These are phyloP conservation scores for Hemicrepidius hirtus DNA, from an alignment of 2,888 invertebrate species.

Conservation along the genomic window DNA sequence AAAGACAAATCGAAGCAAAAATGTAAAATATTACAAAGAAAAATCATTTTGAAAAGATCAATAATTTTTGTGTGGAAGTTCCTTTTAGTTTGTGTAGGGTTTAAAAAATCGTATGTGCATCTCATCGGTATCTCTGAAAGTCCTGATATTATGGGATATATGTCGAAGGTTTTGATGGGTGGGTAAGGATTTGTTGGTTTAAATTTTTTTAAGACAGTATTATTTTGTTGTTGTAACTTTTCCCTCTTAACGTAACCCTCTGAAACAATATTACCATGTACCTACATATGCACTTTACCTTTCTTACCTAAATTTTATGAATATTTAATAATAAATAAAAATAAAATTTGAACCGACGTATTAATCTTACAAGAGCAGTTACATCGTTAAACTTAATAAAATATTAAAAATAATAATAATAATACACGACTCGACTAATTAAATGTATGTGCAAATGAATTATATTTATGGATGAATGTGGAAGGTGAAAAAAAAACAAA, in stretches of 20 bases:
- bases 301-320: slow-evolving; percentile 29
- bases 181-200: too few relatives aligned
- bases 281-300: slow-evolving; percentile 25
- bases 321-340: slow-evolving; percentile 14
- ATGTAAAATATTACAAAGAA: too few relatives aligned
- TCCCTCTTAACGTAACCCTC: background rate
- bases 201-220: slow-evolving; percentile 9
- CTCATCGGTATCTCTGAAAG: too few relatives aligned
- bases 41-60: too few relatives aligned
- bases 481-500: slow-evolving; percentile 36
- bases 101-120: too few relatives aligned
- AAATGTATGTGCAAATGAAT: slow-evolving; percentile 38
- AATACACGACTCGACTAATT: slow-evolving; percentile 31
- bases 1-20: too few relatives aligned
- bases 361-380: slow-evolving; percentile 23
- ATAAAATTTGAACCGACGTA: slow-evolving; percentile 17
- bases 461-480: slow-evolving; percentile 44
- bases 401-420: slow-evolving; percentile 31
- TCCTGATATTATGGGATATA: too few relatives aligned
- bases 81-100: too few relatives aligned
- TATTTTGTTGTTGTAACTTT: slow-evolving; percentile 15
- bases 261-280: slow-evolving; percentile 20
- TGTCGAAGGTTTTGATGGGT: too few relatives aligned
- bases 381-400: slow-evolving; percentile 16
- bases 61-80: too few relatives aligned